Evolutionary conservation across 2,888 invertebrate species (phyloP).

Genomic region (Mesorhabditis spiculigera): DNA sequence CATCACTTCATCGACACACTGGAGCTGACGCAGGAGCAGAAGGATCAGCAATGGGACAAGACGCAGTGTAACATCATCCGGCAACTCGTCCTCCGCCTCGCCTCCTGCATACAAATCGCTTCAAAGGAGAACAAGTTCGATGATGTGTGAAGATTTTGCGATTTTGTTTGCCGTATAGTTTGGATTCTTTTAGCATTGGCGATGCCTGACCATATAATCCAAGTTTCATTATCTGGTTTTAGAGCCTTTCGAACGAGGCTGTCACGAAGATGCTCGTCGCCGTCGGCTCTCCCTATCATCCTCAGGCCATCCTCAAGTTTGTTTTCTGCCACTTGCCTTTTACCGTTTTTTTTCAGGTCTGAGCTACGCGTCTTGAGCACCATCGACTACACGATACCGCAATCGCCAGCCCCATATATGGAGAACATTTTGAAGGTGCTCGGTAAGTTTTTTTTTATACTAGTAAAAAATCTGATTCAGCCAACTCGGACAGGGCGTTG

Average conservation of each 20-base stretch:
- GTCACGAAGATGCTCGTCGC: neutral
- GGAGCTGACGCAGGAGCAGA: conserved; percentile 16
- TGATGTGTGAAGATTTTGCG: conserved; percentile 43
- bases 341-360: neutral
- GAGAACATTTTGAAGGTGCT: neutral
- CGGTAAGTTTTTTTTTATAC: neutral
- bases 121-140: conserved; percentile 61
- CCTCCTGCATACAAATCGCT: conserved; percentile 62
- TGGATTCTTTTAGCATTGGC: too few relatives aligned
- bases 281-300: neutral
- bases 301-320: neutral
- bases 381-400: neutral
- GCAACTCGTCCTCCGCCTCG: conserved; percentile 59
- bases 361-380: neutral
- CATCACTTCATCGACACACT: conserved; percentile 24
- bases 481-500: neutral
- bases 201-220: neutral
- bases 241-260: neutral
- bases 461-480: neutral
- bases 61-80: conserved; percentile 43
- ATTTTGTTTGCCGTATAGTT: too few relatives aligned
- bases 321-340: neutral
- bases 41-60: conserved; percentile 43
- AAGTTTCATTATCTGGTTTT: neutral
- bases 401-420: neutral